A percentile compares a stretch with the other conserved stretches of the same genome.
phyloP scores from a whole-genome alignment of 1,140 invertebrate species.

The Rhyacophila brunnea region DNA sequence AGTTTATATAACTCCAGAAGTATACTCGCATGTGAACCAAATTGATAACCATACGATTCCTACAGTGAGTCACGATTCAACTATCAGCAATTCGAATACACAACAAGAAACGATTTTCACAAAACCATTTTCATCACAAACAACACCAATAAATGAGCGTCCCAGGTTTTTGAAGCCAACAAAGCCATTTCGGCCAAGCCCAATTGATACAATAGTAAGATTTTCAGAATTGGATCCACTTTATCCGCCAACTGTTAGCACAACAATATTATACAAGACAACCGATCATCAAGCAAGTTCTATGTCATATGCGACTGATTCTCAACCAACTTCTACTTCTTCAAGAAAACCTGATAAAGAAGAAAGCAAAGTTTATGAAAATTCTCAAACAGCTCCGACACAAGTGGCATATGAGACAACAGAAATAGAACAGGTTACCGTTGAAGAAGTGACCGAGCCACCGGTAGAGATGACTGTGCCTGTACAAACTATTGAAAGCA shows the following conservation, averaged over 20 bases:
- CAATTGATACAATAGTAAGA: conserved; percentile 35
- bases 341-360: conserved; percentile 9
- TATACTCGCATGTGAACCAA: neutral
- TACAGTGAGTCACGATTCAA: neutral
- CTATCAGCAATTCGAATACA: conserved; percentile 1
- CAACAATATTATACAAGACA: conserved; percentile 17
- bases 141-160: neutral
- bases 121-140: conserved; percentile 1
- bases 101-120: neutral
- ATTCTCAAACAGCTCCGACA: neutral
- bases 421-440: conserved; percentile 2
- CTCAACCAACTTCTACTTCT: neutral
- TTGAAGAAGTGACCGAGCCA: no score
- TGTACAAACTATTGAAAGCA: neutral
- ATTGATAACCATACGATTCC: no score
- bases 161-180: conserved; percentile 18
- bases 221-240: conserved; percentile 48
- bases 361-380: neutral
- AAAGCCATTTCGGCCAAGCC: conserved; percentile 30
- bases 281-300: neutral
- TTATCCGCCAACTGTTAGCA: conserved; percentile 34
- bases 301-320: neutral
- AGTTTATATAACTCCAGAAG: neutral
- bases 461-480: neutral
- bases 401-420: neutral